These are phyloP conservation scores for Catharus ustulatus DNA, from an alignment of 2,797 vertebrate species.

Conservation along the genomic window DNA sequence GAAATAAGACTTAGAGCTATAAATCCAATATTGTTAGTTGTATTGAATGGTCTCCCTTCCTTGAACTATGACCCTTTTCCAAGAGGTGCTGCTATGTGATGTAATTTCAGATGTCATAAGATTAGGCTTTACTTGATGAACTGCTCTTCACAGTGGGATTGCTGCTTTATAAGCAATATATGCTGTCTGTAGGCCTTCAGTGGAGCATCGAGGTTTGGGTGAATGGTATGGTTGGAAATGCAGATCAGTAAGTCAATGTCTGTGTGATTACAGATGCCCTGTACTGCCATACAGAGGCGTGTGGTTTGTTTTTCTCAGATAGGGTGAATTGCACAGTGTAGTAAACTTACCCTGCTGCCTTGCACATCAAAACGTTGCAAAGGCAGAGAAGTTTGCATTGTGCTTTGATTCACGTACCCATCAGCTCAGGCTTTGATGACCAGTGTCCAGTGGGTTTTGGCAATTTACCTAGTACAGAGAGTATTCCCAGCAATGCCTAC, in stretches of 20 bases:
- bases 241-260: not conserved
- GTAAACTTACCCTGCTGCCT: not conserved
- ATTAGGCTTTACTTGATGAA: not conserved
- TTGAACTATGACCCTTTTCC: not conserved
- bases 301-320: not conserved
- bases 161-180: not conserved
- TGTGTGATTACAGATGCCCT: not conserved
- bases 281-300: accelerated
- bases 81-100: constrained; percentile 9
- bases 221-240: not conserved
- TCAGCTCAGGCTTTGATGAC: not conserved
- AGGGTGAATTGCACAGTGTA: not conserved
- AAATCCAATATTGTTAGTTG: not conserved
- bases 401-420: accelerated
- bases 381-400: not conserved
- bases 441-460: not conserved
- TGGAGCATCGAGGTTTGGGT: not conserved
- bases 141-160: not conserved
- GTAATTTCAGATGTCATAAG: not conserved
- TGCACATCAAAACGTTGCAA: not conserved
- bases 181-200: not conserved
- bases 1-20: not conserved
- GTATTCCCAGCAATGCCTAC: not conserved
- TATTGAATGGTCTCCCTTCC: not conserved
- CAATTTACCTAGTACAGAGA: not conserved